Evolutionary conservation across 2,888 invertebrate species (phyloP), one percentile per base, ranked within the genome.

Genomic region (Octonoba sinensis): DNA sequence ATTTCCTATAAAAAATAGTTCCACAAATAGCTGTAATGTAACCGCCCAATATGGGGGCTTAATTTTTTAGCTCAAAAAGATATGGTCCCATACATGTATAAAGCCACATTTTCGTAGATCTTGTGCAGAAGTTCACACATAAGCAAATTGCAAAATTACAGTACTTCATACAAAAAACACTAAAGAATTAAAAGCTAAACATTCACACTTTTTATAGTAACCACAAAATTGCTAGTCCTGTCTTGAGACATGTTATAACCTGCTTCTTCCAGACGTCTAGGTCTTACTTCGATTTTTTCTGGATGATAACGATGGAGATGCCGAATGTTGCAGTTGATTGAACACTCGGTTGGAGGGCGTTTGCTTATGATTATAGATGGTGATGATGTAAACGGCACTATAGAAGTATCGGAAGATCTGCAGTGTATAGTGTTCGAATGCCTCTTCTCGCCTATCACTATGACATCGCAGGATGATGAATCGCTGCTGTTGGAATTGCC

Each of bases 171-270:
- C 56, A 69, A 59, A 54, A 22, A 16, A 71, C 27, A 44, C 16
- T 44, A 36, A 36, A 16, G 13, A n/a, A 3, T 73, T 57, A 75
- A 60, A 62, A 62, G 44, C 62, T 62, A 62, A n/a, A 84, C 82
- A 49, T 84, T 82, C 46, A 84, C 73, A 66, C 84, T 77, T 60
- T 84, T 84, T 24, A 84, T 82, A 12, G 84, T 84, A 18, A 84
- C 82, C 13, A 84, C 77, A 69, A 84, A 84, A 56, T 75, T 79
- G 18, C 57, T 64, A 59, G 82, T 76, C 71, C 67, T 76, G 27
- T 82, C 76, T 22, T 62, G 76, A n/a, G 70, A 47, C 15, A 66
- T 27, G 22, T 47, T 54, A 73, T 62, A 72, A 62, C 44, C 44
- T 8, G 49, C 59, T n/a, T 66, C 82, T 20, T 56, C 51, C 20